A percentile compares a stretch with the other conserved stretches of the same genome.
Conservation (phyloP, 2,797 vertebrate species). For the Sciaenops ocellatus region DNA sequence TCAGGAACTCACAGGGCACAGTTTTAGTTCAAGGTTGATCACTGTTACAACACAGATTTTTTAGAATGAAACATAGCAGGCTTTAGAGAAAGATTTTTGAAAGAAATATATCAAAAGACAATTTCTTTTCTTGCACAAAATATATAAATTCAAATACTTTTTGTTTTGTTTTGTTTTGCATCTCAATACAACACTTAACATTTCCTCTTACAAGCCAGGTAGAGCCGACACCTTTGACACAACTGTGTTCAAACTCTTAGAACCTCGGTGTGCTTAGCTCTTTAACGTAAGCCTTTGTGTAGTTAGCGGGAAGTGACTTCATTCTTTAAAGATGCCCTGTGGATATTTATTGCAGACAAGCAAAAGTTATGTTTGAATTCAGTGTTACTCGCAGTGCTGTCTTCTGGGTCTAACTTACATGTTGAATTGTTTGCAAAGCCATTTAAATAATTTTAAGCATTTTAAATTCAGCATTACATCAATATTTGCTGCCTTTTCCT, state of each 20-base stretch:
- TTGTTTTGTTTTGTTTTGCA: slow-evolving; percentile 6
- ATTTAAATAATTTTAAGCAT: not conserved
- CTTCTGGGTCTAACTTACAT: too few species aligned
- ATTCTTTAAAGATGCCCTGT: not conserved
- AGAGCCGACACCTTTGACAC: not conserved
- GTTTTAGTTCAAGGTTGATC: too few species aligned
- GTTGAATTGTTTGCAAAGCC: too few species aligned
- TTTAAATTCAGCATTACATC: too few species aligned
- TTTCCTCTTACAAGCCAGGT: not conserved
- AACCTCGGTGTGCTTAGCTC: not conserved
- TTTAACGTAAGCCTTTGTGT: not conserved
- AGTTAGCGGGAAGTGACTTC: not conserved
- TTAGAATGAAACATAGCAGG: too few species aligned
- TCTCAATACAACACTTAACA: not conserved
- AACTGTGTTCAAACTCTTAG: not conserved
- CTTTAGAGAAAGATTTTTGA: too few species aligned
- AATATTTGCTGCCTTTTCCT: too few species aligned
- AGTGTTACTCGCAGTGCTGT: too few species aligned
- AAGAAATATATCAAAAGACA: too few species aligned
- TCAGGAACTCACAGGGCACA: too few species aligned
- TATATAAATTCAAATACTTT: not conserved
- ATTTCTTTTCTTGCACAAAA: too few species aligned
- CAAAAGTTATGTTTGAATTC: not conserved
- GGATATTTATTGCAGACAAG: not conserved
- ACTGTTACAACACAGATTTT: too few species aligned